Percentiles rank a stretch among this genome's conserved stretches.
phyloP scores from a whole-genome alignment of 2,888 invertebrate species.

The Gisinianus flammeolus region DNA sequence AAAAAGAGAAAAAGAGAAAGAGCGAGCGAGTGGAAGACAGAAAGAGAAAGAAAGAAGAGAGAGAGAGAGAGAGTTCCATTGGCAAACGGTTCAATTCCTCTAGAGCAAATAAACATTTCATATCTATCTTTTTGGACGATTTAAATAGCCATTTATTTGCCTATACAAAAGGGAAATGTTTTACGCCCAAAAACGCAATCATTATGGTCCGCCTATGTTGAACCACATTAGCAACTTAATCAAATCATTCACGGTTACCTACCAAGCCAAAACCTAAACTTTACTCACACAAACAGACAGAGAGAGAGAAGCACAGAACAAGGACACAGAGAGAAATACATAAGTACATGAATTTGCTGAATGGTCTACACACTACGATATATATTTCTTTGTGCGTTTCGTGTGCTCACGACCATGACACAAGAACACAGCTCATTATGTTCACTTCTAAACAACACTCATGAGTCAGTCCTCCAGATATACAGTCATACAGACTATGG shows the following conservation, averaged over 20 bases:
- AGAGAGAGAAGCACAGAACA: not conserved
- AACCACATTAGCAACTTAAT: conserved; percentile 19
- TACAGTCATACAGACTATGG: too few species aligned
- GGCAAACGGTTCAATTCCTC: not conserved
- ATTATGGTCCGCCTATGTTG: conserved; percentile 3
- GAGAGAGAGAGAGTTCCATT: not conserved
- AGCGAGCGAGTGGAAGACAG: not conserved
- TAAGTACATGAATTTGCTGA: too few species aligned
- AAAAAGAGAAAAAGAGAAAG: not conserved
- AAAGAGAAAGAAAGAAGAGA: not conserved
- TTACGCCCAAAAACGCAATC: conserved; percentile 7
- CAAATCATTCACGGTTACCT: conserved; percentile 15
- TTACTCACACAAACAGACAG: not conserved
- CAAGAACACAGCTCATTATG: not conserved
- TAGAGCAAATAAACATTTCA: conserved; percentile 13
- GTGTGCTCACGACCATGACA: not conserved
- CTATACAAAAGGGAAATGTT: not conserved
- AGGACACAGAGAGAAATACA: not conserved
- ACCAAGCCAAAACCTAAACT: not conserved
- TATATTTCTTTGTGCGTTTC: not conserved
- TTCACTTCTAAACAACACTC: too few species aligned
- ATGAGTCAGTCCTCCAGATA: too few species aligned
- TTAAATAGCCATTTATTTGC: conserved; percentile 27
- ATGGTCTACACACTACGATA: not conserved
- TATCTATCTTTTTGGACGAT: conserved; percentile 14